phyloP scores from a whole-genome alignment of 2,888 invertebrate species.

The Stratiomys singularior region DNA sequence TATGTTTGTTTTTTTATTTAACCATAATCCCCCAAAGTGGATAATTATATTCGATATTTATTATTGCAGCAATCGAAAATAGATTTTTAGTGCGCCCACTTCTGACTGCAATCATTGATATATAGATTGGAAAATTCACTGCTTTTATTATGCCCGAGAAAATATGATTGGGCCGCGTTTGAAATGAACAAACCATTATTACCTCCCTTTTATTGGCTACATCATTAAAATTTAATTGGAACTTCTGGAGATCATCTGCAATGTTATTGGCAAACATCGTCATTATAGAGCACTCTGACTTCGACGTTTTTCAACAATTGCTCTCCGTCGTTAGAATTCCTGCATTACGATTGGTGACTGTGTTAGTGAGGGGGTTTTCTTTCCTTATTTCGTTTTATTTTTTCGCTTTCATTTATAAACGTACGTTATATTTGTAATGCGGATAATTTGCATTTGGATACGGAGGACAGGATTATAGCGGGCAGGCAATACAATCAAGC shows the following conservation, averaged over 20 bases:
- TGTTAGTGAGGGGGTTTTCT: not conserved
- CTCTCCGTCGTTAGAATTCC: too few species aligned
- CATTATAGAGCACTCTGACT: not conserved
- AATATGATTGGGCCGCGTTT: not conserved
- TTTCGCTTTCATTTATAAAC: not conserved
- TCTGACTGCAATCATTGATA: not conserved
- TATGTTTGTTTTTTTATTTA: not conserved
- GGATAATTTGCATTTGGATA: constrained; percentile 10
- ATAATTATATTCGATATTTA: not conserved
- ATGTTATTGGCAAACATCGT: not conserved
- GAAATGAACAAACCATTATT: not conserved
- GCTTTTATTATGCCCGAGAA: not conserved
- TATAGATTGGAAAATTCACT: not conserved
- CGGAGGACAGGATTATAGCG: not conserved
- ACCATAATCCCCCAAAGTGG: not conserved
- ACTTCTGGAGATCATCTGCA: not conserved
- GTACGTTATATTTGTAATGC: not conserved
- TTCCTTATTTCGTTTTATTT: not conserved
- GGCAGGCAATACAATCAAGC: not conserved
- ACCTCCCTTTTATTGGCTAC: not conserved
- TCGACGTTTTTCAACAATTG: not conserved
- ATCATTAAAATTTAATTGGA: constrained; percentile 34
- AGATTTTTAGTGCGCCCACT: not conserved
- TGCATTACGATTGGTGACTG: not conserved
- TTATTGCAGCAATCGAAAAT: not conserved